These are phyloP conservation scores for Smittia sp. DNA, from an alignment of 2,888 invertebrate species.

Conservation along the genomic window DNA sequence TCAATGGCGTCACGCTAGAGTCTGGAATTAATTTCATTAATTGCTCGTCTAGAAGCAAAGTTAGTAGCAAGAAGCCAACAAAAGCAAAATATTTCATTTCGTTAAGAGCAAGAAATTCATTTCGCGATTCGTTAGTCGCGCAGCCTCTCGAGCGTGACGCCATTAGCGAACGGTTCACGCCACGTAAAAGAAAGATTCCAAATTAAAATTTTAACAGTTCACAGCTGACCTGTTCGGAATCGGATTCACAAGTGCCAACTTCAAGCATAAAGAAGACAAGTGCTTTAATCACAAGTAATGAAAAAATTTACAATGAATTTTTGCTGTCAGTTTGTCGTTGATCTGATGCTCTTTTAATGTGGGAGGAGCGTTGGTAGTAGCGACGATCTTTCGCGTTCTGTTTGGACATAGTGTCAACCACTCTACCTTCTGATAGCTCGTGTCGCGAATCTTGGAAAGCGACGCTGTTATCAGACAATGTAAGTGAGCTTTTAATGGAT, in stretches of 20 bases:
- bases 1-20: too few species aligned
- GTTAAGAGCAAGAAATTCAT: not conserved
- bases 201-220: conserved; percentile 35
- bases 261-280: conserved; percentile 28
- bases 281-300: conserved; percentile 39
- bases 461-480: not conserved
- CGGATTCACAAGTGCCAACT: not conserved
- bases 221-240: conserved; percentile 32
- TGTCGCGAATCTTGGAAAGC: too few species aligned
- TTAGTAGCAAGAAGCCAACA: too few species aligned
- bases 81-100: too few species aligned
- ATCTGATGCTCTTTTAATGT: too few species aligned
- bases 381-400: too few species aligned
- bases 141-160: not conserved
- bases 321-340: too few species aligned
- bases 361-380: too few species aligned
- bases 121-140: not conserved
- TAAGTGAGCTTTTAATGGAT: not conserved
- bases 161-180: not conserved
- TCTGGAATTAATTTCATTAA: too few species aligned
- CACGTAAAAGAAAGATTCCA: not conserved
- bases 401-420: too few species aligned
- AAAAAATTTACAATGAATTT: not conserved
- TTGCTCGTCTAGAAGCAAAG: too few species aligned
- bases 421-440: too few species aligned